Evolutionary conservation across 2,113 vertebrate species (phyloP).

Genomic region (Acanthisitta chloris): DNA sequence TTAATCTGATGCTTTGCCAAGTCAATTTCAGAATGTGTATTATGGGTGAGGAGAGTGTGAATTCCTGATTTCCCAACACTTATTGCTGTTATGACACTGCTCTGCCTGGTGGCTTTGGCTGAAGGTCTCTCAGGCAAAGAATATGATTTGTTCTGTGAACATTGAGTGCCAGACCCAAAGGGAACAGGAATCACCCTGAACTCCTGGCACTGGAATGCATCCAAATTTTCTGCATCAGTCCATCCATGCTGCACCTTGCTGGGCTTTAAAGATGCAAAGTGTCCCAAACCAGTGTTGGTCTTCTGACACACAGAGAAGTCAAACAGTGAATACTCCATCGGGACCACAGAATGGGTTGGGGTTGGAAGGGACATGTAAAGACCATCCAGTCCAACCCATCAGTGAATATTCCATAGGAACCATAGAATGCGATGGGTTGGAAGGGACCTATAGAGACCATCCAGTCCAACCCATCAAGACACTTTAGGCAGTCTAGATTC

Average conservation of each 20-base stretch:
- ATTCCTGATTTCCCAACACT: neutral
- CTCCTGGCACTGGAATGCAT: neutral
- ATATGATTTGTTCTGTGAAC: neutral
- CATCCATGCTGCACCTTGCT: neutral
- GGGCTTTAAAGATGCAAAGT: neutral
- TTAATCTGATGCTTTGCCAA: neutral
- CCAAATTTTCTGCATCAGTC: neutral
- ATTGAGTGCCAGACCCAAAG: neutral
- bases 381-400: neutral
- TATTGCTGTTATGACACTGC: neutral
- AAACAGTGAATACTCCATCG: neutral
- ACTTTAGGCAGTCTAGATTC: neutral
- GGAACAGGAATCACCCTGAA: neutral
- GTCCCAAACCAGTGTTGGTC: neutral
- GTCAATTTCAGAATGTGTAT: neutral
- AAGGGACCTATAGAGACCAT: neutral
- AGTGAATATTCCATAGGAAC: neutral
- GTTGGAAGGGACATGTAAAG: neutral
- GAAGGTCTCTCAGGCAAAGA: neutral
- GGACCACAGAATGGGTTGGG: neutral
- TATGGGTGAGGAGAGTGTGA: neutral
- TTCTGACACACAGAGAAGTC: neutral
- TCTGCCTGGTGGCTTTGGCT: neutral
- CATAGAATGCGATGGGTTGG: accelerated
- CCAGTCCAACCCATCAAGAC: neutral